Evolutionary conservation across 2,113 vertebrate genomes (phyloP).

Genomic region (Corythoichthys intestinalis): DNA sequence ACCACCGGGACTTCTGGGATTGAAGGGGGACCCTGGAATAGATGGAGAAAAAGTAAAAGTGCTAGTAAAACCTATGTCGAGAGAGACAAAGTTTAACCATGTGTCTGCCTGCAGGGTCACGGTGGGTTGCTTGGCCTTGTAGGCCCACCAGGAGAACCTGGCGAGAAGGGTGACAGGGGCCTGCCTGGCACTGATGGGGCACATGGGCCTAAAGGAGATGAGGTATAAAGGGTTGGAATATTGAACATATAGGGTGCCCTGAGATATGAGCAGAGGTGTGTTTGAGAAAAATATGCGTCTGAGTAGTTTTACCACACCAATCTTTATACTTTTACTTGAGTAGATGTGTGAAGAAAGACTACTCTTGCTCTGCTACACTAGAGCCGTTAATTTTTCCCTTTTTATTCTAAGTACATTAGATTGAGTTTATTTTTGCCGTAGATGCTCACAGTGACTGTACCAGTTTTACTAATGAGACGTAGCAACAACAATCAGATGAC

Average conservation of each 20-base stretch:
- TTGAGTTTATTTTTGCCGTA: no score
- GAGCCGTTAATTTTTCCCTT: no score
- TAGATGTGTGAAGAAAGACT: no score
- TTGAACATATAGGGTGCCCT: background rate
- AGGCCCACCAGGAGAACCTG: constrained; percentile 84
- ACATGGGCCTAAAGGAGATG: constrained; percentile 81
- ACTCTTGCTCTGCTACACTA: no score
- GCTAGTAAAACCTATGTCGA: background rate
- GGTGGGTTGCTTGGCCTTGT: constrained; percentile 84
- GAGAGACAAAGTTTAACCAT: constrained; percentile 15
- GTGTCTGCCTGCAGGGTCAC: constrained; percentile 76
- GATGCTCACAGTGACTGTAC: no score
- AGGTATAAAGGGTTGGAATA: constrained; percentile 54
- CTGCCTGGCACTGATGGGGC: constrained; percentile 81
- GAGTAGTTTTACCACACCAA: no score
- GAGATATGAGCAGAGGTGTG: background rate
- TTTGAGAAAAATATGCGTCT: no score
- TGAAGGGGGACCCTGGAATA: constrained; percentile 83
- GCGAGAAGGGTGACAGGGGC: constrained; percentile 89
- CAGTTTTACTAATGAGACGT: no score
- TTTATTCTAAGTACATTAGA: no score
- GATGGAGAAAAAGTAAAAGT: constrained; percentile 86
- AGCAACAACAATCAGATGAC: no score
- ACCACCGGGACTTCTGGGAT: constrained; percentile 82
- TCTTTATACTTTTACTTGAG: no score